A percentile compares a stretch with the other conserved stretches of the same genome.
These are phyloP conservation scores for Notothenia coriiceps DNA, from an alignment of 2,113 vertebrate genomes.

Conservation along the genomic window DNA sequence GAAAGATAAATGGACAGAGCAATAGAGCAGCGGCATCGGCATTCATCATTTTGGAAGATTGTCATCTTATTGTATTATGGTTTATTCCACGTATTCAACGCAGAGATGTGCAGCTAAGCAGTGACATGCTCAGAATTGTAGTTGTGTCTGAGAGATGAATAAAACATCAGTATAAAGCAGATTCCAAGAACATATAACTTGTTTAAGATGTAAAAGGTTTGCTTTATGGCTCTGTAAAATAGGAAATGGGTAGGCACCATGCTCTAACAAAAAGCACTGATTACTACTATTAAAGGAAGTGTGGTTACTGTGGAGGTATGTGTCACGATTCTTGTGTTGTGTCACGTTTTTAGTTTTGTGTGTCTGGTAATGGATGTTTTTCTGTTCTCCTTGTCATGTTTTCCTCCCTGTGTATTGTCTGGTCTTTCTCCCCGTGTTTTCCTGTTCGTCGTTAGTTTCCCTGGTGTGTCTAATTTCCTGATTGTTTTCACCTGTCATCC, in stretches of 20 bases:
- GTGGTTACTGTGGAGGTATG: neutral
- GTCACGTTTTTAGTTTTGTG: no score
- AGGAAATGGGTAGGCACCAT: slow-evolving; percentile 5
- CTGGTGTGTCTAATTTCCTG: no score
- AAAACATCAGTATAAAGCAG: slow-evolving; percentile 49
- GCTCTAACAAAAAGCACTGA: neutral
- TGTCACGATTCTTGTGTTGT: no score
- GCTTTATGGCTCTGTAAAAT: slow-evolving; percentile 29
- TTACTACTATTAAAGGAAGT: slow-evolving; percentile 1
- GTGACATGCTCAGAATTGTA: slow-evolving; percentile 3
- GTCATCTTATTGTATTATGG: slow-evolving; percentile 41
- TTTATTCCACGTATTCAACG: slow-evolving; percentile 24
- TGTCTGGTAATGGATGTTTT: no score
- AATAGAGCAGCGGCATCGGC: slow-evolving; percentile 28
- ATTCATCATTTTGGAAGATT: slow-evolving; percentile 55
- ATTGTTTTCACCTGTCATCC: no score
- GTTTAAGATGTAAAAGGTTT: slow-evolving; percentile 37
- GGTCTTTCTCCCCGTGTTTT: no score
- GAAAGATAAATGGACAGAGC: slow-evolving; percentile 63
- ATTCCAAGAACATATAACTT: neutral
- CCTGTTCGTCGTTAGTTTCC: no score
- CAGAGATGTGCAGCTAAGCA: slow-evolving; percentile 29
- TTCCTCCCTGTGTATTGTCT: no score
- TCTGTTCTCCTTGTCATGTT: no score
- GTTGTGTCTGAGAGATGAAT: slow-evolving; percentile 45